A percentile compares a stretch with the other conserved stretches of the same genome.
These are phyloP conservation scores for Sinohyriopsis cumingii DNA, from an alignment of 2,888 invertebrate species.

Conservation along the genomic window DNA sequence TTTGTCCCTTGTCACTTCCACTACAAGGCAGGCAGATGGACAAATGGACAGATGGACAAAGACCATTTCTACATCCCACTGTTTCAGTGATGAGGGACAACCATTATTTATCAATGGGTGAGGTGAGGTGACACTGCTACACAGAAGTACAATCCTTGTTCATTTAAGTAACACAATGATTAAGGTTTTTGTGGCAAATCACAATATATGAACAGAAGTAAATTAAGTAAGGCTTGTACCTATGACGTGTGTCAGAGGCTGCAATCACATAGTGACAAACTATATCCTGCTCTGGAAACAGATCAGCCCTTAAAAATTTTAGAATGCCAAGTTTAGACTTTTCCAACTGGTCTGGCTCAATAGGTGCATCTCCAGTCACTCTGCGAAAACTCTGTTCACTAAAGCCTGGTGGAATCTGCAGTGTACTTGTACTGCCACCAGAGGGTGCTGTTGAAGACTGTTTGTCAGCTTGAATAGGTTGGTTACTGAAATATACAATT, in stretches of 20 bases:
- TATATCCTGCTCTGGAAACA: conserved; percentile 83
- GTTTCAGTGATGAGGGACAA: too few species aligned
- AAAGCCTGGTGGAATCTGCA: conserved; percentile 61
- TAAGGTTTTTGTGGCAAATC: neutral
- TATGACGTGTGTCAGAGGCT: conserved; percentile 85
- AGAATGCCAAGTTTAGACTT: conserved; percentile 85
- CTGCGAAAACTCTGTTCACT: conserved; percentile 61
- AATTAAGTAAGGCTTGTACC: conserved; percentile 28
- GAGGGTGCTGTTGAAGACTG: conserved; percentile 37
- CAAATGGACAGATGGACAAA: too few species aligned
- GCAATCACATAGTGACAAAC: conserved; percentile 87
- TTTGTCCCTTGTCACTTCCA: too few species aligned
- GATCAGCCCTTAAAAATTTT: conserved; percentile 85
- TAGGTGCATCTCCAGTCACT: conserved; percentile 60
- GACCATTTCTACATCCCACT: too few species aligned
- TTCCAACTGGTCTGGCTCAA: conserved; percentile 77
- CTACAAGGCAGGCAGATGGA: too few species aligned
- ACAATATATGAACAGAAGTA: neutral
- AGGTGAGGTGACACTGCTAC: too few species aligned
- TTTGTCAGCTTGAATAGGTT: conserved; percentile 7
- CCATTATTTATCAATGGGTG: too few species aligned
- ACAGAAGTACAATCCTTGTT: too few species aligned
- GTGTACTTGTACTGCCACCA: conserved; percentile 22
- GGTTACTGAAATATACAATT: conserved; percentile 1
- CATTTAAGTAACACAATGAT: neutral